Evolutionary conservation across 2,888 invertebrate genomes (phyloP).

Genomic region (Nephrotoma flavescens): DNA sequence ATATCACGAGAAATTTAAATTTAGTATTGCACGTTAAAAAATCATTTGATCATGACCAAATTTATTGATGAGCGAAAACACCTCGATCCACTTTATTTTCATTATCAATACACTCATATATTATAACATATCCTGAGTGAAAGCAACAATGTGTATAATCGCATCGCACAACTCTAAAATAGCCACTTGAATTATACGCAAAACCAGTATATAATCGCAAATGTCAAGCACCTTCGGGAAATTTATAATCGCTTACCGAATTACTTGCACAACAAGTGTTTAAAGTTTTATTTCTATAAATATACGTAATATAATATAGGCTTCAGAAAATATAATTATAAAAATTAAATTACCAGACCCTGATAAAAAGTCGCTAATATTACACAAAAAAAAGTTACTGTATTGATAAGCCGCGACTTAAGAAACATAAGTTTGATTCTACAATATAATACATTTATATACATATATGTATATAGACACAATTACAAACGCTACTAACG

Average conservation of each 20-base stretch:
- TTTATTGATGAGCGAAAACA: too few relatives aligned
- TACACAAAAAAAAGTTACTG: neutral
- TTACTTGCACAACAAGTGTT: neutral
- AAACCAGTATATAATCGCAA: neutral
- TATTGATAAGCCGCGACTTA: neutral
- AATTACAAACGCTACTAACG: neutral
- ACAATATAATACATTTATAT: neutral
- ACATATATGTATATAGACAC: neutral
- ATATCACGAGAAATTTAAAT: too few relatives aligned
- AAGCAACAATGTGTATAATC: too few relatives aligned
- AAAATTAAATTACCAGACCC: neutral
- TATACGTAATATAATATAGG: neutral
- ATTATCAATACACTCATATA: neutral
- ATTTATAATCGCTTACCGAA: neutral
- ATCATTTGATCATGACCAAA: too few relatives aligned
- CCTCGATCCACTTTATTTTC: neutral
- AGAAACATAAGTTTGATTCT: neutral
- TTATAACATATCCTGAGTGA: neutral
- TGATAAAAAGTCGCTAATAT: neutral
- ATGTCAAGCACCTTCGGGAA: neutral
- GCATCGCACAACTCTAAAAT: neutral
- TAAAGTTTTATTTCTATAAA: neutral
- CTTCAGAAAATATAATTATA: neutral
- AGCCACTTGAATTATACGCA: neutral
- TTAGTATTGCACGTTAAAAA: too few relatives aligned